These are phyloP conservation scores for Amphiura filiformis DNA, from an alignment of 35 echinoderm and acorn worm genomes.

Conservation along the genomic window DNA sequence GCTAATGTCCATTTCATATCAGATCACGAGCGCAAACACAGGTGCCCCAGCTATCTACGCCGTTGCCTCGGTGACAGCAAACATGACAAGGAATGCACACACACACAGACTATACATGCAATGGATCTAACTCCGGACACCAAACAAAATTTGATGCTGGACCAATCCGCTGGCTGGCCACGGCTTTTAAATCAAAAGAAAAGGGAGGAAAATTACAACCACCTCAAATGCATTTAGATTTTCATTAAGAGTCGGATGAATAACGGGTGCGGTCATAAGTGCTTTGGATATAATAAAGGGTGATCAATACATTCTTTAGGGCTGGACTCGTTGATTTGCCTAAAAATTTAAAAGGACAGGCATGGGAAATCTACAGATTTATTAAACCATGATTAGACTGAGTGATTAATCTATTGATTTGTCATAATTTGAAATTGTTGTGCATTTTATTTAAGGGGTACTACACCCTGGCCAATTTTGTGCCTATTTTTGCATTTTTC, in stretches of 20 bases:
- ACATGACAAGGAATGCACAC: constrained; percentile 37
- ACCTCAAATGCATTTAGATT: not conserved
- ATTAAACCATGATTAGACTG: too few relatives aligned
- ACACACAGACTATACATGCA: constrained; percentile 25
- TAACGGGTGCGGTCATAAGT: not conserved
- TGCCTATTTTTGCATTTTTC: too few relatives aligned
- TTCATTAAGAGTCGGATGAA: not conserved
- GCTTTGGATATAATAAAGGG: not conserved
- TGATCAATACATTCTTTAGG: not conserved
- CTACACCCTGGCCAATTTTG: too few relatives aligned
- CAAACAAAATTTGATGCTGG: not conserved
- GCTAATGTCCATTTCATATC: constrained; percentile 66
- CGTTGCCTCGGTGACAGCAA: constrained; percentile 53
- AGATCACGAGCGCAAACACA: constrained; percentile 67
- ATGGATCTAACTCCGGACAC: not conserved
- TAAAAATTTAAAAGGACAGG: not conserved
- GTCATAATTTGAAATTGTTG: too few relatives aligned
- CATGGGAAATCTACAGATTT: not conserved
- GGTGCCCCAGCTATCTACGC: constrained; percentile 46
- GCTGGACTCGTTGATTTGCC: not conserved
- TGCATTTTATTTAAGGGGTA: too few relatives aligned
- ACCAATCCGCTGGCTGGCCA: not conserved
- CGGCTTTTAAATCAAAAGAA: not conserved
- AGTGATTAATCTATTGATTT: too few relatives aligned
- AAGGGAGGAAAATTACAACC: not conserved